Conservation (phyloP, 2,888 invertebrate genomes). For the Malthinus seriepunctatus region DNA sequence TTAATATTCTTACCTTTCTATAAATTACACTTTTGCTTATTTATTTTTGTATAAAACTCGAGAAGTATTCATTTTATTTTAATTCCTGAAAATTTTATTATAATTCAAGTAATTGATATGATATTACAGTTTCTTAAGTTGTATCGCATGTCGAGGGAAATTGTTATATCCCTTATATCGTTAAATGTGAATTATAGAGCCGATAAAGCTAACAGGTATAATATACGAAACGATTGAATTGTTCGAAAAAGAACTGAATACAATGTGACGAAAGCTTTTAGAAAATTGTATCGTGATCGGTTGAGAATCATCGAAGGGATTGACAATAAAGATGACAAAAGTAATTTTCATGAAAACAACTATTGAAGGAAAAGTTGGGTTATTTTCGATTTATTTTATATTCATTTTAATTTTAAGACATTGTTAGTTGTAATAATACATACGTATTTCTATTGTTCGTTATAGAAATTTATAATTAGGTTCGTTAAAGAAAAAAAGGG, state of each 20-base stretch:
- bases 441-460: too few relatives aligned
- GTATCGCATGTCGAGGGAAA: not conserved
- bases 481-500: not conserved
- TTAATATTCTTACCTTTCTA: too few relatives aligned
- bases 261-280: conserved; percentile 6
- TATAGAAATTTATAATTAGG: not conserved
- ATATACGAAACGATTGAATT: not conserved
- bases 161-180: not conserved
- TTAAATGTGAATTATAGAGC: conserved; percentile 5
- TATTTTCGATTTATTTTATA: too few relatives aligned
- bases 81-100: not conserved
- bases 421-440: too few relatives aligned
- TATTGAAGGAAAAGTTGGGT: too few relatives aligned
- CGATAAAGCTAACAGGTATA: conserved; percentile 3
- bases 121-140: not conserved
- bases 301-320: not conserved
- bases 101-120: not conserved
- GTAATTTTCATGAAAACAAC: too few relatives aligned
- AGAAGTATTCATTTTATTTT: not conserved
- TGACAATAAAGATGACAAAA: too few relatives aligned
- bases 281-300: conserved; percentile 1
- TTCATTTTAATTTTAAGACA: too few relatives aligned
- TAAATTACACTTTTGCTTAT: too few relatives aligned
- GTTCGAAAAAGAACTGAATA: conserved; percentile 2
- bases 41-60: too few relatives aligned